phyloP scores from a whole-genome alignment of 1,140 invertebrate genomes.

The Luehdorfia chinensis region DNA sequence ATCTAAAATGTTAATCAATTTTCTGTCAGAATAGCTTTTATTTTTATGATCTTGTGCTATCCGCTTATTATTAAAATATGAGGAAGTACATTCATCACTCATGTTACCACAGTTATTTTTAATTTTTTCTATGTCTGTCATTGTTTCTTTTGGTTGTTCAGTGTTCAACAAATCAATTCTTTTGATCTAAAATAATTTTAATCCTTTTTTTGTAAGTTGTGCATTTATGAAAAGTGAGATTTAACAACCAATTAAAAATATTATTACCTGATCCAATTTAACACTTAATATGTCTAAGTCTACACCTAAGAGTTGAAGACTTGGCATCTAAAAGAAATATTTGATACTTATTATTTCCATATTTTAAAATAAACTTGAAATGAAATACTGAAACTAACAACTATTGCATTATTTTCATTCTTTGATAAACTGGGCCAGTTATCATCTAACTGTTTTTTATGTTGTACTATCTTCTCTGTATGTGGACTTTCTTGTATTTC shows the following conservation, averaged over 20 bases:
- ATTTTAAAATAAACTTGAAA: too few relatives aligned
- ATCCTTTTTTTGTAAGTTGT: too few relatives aligned
- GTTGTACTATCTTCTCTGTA: background rate
- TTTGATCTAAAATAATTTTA: conserved; percentile 28
- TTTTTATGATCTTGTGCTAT: conserved; percentile 14
- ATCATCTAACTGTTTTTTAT: background rate
- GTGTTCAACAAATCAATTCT: conserved; percentile 17
- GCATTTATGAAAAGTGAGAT: too few relatives aligned
- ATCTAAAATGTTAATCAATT: conserved; percentile 56
- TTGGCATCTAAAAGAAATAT: conserved; percentile 45
- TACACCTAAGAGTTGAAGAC: conserved; percentile 32
- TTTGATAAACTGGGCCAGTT: background rate
- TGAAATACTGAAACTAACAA: conserved; percentile 1
- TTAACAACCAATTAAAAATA: background rate
- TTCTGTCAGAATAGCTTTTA: conserved; percentile 42
- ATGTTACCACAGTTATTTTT: conserved; percentile 7
- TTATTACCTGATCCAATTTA: conserved; percentile 49
- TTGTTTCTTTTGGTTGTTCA: background rate
- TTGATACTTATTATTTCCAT: too few relatives aligned
- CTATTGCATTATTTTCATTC: background rate
- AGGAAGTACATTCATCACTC: conserved; percentile 26
- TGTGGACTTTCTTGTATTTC: conserved; percentile 1
- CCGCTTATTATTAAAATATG: conserved; percentile 25
- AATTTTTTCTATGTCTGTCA: background rate
- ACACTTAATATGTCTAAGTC: conserved; percentile 43